phyloP scores from a whole-genome alignment of 2,888 invertebrate genomes.

The Tethea ocularis region DNA sequence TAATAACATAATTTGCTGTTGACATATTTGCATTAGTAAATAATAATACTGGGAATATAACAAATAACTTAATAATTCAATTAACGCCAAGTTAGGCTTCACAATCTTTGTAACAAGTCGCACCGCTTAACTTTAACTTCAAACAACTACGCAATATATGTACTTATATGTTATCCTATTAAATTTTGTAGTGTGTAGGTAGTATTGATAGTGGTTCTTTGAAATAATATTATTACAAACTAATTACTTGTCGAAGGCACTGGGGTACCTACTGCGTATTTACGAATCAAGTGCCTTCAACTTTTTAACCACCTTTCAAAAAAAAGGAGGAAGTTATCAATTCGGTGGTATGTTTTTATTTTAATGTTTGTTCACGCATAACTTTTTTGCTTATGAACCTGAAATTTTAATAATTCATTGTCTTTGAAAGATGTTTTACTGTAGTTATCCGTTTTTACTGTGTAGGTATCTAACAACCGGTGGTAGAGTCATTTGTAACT shows the following conservation, averaged over 20 bases:
- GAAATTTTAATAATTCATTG: too few relatives aligned
- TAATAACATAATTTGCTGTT: too few relatives aligned
- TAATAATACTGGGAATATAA: not conserved
- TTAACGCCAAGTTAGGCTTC: not conserved
- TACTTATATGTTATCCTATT: not conserved
- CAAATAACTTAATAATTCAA: not conserved
- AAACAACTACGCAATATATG: not conserved
- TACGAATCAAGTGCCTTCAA: not conserved
- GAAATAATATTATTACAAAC: slow-evolving; percentile 1
- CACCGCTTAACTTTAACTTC: not conserved
- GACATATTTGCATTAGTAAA: not conserved
- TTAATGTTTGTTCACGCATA: too few relatives aligned
- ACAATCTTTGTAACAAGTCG: not conserved
- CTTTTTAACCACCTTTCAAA: too few relatives aligned
- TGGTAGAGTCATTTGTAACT: too few relatives aligned
- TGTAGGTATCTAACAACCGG: too few relatives aligned
- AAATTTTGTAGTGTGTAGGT: not conserved
- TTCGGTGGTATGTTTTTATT: too few relatives aligned
- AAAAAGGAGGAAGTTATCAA: too few relatives aligned
- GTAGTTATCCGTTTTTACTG: too few relatives aligned
- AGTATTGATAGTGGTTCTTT: not conserved
- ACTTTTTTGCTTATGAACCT: too few relatives aligned
- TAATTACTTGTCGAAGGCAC: not conserved
- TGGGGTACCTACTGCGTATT: not conserved
- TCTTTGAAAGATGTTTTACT: too few relatives aligned